Base-by-base conservation (phyloP, 2,113 vertebrate species). In the Telmatochromis sp. region DNA sequence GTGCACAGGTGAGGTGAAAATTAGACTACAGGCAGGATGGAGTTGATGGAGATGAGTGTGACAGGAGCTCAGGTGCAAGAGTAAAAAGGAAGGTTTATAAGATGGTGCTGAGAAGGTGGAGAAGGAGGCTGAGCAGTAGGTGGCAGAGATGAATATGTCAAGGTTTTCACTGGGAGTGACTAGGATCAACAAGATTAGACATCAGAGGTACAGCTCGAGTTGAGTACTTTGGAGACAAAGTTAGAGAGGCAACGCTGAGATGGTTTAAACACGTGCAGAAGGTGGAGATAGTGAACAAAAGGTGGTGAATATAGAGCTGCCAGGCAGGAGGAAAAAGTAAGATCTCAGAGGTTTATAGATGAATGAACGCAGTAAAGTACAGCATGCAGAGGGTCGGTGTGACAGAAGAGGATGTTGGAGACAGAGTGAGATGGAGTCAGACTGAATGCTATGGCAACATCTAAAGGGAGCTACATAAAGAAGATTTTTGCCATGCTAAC, bases 281-380 rank as follows among this genome's bases (percentile, higher is more conserved):
- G 58, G 15, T 19, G 58, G 28, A 35, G 28, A 60, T 33, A 4
- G 57, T 60, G 57, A 60, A 60, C 57, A 60, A 60, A 60, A 60
- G 57, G 0, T 60, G 28, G 2, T 60, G 57, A 60, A 60, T 60
- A 19, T 0, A 33, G 28, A 60, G 2, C 57, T 58, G 26, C 55
- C 15, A 11, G 28, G 15, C 0, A 0, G 58, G 58, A 63, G 28
- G 28, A 63, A 63, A 63, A 63, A 35, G 6, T 19, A 19, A 63
- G 58, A 63, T 33, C 58, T 19, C 58, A 63, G 28, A 35, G 28
- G 28, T 31, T 60, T 33, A 60, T 6, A 63, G 58, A 11, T 63
- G 28, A 33, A 19, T 3, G 58, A 19, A 63, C 9, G 2, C 15
- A 33, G 58, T 19, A 19, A 63, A 0, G 15, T 33, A 0, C 15